Evolutionary conservation across 2,888 invertebrate genomes (phyloP), one percentile per base, ranked within the genome.

Genomic region (Drosophila koepferae): DNA sequence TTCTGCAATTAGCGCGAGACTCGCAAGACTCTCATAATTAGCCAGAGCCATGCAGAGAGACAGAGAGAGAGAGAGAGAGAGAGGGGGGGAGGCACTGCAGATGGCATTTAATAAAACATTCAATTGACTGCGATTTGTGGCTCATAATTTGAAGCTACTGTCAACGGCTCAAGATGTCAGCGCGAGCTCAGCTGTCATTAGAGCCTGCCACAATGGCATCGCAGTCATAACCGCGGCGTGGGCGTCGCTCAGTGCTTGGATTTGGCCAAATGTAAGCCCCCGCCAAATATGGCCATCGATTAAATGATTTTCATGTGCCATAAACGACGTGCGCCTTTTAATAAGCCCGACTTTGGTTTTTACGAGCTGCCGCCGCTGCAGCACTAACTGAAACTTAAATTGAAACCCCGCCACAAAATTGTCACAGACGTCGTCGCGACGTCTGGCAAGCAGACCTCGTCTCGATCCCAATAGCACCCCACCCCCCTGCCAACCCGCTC

Each of bases 291-390:
- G 84, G 89, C 86, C 86, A 86, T 74, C 90, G 90, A 90, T 88
- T 90, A 85, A 90, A 89, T 88, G 90, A 88, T 85, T 85, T 85
- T 85, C 85, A 85, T 85, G 85, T 88, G 90, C 85, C 85, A 85
- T 85, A 85, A 85, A 85, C 90, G 85, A 85, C 88, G 90, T 88
- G 85, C 83, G 90, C 90, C 89, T 85, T 51, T 86, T 85, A 88
- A 85, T 90, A 85, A 85, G 88, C 86, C 64, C 69, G 72, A 65
- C 70, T 67, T 66, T 56, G 64, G 54, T 66, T 83, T 84, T 86
- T 84, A 88, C 89, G 85, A 89, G 89, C 86, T 86, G 82, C 80
- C 63, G 72, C 60, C 43, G 77, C 74, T 63, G 72, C 61, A 34
- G 38, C 65, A 59, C 72, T 66, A 65, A 63, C 59, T 63, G 62